A percentile compares a stretch with the other conserved stretches of the same genome.
These are phyloP conservation scores for Agrochola macilenta DNA, from an alignment of 2,888 invertebrate species.

Conservation along the genomic window DNA sequence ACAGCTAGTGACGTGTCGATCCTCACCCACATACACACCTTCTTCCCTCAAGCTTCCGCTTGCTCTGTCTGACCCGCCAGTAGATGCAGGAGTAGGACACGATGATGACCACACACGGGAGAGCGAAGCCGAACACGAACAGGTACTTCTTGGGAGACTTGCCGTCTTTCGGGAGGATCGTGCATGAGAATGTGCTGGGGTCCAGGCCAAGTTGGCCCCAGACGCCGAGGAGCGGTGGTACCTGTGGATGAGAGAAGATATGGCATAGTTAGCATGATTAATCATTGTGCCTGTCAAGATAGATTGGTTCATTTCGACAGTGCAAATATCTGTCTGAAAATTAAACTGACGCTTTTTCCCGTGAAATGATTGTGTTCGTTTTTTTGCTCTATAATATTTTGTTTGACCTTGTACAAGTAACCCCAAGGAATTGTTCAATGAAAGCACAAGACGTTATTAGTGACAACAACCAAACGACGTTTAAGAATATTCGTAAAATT, in stretches of 20 bases:
- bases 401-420: not conserved
- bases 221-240: constrained; percentile 94
- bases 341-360: not conserved
- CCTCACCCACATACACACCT: constrained; percentile 91
- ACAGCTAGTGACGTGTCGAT: constrained; percentile 73
- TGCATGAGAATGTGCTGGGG: constrained; percentile 96
- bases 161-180: constrained; percentile 94
- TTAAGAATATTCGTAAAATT: not conserved
- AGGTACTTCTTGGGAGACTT: constrained; percentile 95
- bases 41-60: constrained; percentile 93
- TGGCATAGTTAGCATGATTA: too few relatives aligned
- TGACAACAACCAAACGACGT: not conserved
- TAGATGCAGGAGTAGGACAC: constrained; percentile 96
- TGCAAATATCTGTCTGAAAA: not conserved
- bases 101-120: constrained; percentile 96
- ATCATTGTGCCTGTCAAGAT: not conserved
- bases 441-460: not conserved
- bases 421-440: not conserved
- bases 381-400: not conserved
- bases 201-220: constrained; percentile 97
- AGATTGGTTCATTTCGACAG: not conserved
- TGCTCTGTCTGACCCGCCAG: constrained; percentile 94
- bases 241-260: constrained; percentile 78
- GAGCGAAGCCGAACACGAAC: constrained; percentile 95
- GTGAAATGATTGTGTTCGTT: not conserved